These are phyloP conservation scores for Nephrotoma appendiculata DNA, from an alignment of 2,888 invertebrate genomes.

Conservation along the genomic window DNA sequence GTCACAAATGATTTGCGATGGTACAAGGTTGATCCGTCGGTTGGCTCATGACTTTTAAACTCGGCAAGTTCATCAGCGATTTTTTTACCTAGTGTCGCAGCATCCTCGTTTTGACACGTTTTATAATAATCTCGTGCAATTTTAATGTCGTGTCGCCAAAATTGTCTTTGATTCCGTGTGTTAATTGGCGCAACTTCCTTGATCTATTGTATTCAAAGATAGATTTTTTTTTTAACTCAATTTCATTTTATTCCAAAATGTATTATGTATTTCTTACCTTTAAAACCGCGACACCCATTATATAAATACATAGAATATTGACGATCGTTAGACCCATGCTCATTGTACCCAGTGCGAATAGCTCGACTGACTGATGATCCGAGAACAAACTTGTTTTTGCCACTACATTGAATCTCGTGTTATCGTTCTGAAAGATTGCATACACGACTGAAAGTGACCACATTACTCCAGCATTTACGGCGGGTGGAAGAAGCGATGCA, in stretches of 20 bases:
- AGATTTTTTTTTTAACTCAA: conserved; percentile 4
- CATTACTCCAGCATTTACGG: conserved; percentile 58
- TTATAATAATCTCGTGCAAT: conserved; percentile 41
- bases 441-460: conserved; percentile 48
- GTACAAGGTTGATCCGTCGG: background rate
- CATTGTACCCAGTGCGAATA: conserved; percentile 46
- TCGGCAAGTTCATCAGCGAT: conserved; percentile 25
- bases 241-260: background rate
- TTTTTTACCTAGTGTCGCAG: conserved; percentile 20
- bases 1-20: background rate
- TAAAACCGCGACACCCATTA: conserved; percentile 52
- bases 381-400: conserved; percentile 38
- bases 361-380: conserved; percentile 43
- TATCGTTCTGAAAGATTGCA: conserved; percentile 34
- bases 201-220: conserved; percentile 25
- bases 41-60: conserved; percentile 14
- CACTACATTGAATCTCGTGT: conserved; percentile 29
- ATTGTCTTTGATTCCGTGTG: conserved; percentile 33
- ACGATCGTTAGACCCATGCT: conserved; percentile 57
- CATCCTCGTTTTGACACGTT: conserved; percentile 26
- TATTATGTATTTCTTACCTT: conserved; percentile 34
- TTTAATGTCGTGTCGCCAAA: conserved; percentile 50
- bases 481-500: conserved; percentile 63
- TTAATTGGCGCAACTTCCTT: conserved; percentile 46
- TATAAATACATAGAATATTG: conserved; percentile 58